A percentile compares a stretch with the other conserved stretches of the same genome.
Evolutionary conservation across 2,113 vertebrate genomes (phyloP).

Genomic region (Athene noctua): DNA sequence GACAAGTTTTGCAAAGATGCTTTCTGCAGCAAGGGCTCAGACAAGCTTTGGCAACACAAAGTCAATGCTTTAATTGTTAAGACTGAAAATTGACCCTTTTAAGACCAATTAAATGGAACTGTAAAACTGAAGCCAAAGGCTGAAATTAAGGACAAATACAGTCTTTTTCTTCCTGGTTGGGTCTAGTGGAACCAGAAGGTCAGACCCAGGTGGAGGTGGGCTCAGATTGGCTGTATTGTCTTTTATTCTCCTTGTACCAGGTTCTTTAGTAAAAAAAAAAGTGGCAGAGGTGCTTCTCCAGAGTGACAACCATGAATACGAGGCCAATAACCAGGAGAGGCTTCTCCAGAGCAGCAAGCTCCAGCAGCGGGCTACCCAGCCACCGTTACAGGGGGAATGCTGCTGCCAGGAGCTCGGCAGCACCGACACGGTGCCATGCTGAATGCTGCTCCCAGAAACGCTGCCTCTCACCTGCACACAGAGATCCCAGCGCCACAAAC

Average conservation of each 20-base stretch:
- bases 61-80: slow-evolving; percentile 9
- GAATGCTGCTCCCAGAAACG: not conserved
- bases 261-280: not conserved
- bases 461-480: not conserved
- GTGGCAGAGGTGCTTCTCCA: not conserved
- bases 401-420: not conserved
- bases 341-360: not conserved
- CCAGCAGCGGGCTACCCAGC: not conserved
- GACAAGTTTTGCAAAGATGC: slow-evolving; percentile 37
- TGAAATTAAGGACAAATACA: not conserved
- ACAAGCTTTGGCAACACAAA: slow-evolving; percentile 17
- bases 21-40: slow-evolving; percentile 10
- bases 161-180: not conserved
- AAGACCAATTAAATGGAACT: not conserved
- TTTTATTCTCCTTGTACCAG: not conserved
- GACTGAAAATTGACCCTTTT: slow-evolving; percentile 42
- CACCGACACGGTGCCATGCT: not conserved
- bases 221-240: not conserved
- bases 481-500: not conserved
- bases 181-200: not conserved
- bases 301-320: not conserved
- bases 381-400: not conserved
- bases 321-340: not conserved
- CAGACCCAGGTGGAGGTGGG: not conserved
- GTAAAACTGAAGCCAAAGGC: not conserved